These are phyloP conservation scores for Euphydryas editha DNA, from an alignment of 2,888 invertebrate genomes.

Conservation along the genomic window DNA sequence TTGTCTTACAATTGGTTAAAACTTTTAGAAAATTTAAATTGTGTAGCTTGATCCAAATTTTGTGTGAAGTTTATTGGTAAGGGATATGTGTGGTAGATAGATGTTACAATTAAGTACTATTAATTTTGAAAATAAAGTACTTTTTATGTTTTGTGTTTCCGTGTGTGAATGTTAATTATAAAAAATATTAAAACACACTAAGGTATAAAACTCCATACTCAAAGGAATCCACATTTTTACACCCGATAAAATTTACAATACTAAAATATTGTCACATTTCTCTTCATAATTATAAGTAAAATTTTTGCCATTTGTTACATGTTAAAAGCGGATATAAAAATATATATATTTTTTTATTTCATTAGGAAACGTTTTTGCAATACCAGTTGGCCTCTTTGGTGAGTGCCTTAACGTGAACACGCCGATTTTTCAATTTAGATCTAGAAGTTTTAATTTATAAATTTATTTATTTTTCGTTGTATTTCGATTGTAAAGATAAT, in stretches of 20 bases:
- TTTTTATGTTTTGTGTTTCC: background rate
- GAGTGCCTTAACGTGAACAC: slow-evolving; percentile 68
- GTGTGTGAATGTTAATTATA: background rate
- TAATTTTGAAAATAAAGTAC: background rate
- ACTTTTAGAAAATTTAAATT: background rate
- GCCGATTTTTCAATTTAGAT: slow-evolving; percentile 55
- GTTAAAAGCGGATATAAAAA: slow-evolving; percentile 49
- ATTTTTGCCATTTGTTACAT: background rate
- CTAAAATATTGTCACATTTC: background rate
- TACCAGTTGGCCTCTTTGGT: slow-evolving; percentile 81
- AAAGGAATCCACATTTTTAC: too few species aligned
- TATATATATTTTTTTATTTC: slow-evolving; percentile 71
- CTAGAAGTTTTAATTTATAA: slow-evolving; percentile 49
- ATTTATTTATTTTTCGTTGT: slow-evolving; percentile 48
- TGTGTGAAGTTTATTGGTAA: slow-evolving; percentile 4
- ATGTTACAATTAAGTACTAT: slow-evolving; percentile 1
- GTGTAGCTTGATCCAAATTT: background rate
- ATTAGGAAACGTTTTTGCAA: slow-evolving; percentile 81
- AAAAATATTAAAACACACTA: too few species aligned
- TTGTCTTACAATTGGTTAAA: background rate
- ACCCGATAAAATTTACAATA: background rate
- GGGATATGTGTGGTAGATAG: slow-evolving; percentile 20
- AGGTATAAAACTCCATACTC: too few species aligned
- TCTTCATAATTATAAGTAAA: too few species aligned
- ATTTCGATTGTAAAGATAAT: slow-evolving; percentile 37